Conservation (phyloP, 2,797 vertebrate genomes). For the Otolemur crassicaudatus region DNA sequence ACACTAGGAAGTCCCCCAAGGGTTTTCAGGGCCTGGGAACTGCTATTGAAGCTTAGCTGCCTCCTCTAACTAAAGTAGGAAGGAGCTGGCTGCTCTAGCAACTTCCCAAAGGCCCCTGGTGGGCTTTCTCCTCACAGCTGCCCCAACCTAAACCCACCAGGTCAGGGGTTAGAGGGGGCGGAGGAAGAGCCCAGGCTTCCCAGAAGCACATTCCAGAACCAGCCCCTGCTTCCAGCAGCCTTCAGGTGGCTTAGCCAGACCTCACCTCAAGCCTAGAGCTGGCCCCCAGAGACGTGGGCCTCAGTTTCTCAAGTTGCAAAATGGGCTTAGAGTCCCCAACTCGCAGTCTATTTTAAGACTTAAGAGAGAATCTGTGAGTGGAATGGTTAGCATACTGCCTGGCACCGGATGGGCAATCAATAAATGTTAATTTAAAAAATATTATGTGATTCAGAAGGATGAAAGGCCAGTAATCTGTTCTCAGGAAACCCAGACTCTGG, state of each 20-base stretch:
- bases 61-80: not conserved
- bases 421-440: not conserved
- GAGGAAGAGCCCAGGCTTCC: not conserved
- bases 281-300: not conserved
- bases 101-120: not conserved
- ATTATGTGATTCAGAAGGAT: not conserved
- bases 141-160: not conserved
- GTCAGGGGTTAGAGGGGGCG: rapidly evolving
- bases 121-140: not conserved
- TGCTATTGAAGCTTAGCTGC: not conserved
- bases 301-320: not conserved
- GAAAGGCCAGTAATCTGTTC: not conserved
- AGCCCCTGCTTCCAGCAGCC: not conserved
- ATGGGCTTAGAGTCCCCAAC: not conserved
- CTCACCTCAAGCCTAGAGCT: not conserved
- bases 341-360: not conserved
- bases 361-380: not conserved
- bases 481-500: not conserved
- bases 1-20: not conserved
- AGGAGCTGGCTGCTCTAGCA: not conserved
- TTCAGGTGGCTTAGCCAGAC: not conserved
- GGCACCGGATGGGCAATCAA: not conserved
- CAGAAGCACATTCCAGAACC: not conserved
- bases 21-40: not conserved
- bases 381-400: not conserved